Conservation (phyloP, 2,888 invertebrate species). For the Lypha dubia region DNA sequence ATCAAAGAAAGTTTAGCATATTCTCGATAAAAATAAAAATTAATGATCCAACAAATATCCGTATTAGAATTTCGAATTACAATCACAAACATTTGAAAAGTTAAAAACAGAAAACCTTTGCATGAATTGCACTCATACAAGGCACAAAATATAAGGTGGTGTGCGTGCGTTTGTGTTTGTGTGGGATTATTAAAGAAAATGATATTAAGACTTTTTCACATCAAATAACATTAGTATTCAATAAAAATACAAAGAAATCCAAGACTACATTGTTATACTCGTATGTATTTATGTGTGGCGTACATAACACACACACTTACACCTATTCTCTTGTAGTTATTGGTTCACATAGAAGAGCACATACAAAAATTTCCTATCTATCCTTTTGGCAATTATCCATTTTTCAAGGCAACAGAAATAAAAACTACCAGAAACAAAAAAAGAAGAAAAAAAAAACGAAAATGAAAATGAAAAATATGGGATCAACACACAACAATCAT, state of each 20-base stretch:
- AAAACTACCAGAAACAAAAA: neutral
- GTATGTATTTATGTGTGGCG: too few relatives aligned
- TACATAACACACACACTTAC: neutral
- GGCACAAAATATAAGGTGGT: slow-evolving; percentile 17
- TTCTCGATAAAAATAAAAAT: slow-evolving; percentile 66
- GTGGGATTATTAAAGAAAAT: slow-evolving; percentile 23
- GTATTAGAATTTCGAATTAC: slow-evolving; percentile 56
- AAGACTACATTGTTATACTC: slow-evolving; percentile 10
- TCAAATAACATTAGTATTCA: slow-evolving; percentile 68
- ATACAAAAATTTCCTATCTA: slow-evolving; percentile 27
- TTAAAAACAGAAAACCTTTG: slow-evolving; percentile 24
- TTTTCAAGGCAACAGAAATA: slow-evolving; percentile 45
- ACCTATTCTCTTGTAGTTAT: neutral
- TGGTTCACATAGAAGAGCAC: neutral
- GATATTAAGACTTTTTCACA: slow-evolving; percentile 60
- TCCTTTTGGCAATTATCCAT: slow-evolving; percentile 70
- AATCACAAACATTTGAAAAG: slow-evolving; percentile 31
- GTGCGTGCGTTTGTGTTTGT: too few relatives aligned
- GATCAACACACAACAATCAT: slow-evolving; percentile 57
- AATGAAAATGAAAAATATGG: too few relatives aligned
- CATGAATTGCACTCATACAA: neutral
- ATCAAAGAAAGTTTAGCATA: slow-evolving; percentile 43
- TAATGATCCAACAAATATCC: slow-evolving; percentile 63
- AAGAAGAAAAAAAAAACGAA: slow-evolving; percentile 11
- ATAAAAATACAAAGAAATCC: slow-evolving; percentile 50